Base-by-base conservation (phyloP, 2,797 vertebrate species). In the Oceanodroma leucorhoa region DNA sequence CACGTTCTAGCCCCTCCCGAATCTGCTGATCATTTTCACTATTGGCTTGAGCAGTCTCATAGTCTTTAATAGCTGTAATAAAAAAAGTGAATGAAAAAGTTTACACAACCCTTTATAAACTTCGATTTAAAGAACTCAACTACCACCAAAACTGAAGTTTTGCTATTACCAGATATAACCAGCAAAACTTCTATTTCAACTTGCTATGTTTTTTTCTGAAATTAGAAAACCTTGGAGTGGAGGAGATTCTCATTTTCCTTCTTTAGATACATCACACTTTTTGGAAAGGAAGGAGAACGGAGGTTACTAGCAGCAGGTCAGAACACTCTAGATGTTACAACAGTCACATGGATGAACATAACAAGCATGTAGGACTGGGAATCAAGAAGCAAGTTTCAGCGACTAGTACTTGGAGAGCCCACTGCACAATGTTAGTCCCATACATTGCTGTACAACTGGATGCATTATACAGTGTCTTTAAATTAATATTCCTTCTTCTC, bases 11-110 rank as follows among this genome's bases (percentile, higher is more conserved):
- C 32, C 98, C 99, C 98, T 99, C 99, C 86, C 98, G 99, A 90
- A 99, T 98, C 97, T 99, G 98, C 60, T 98, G 99, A 95, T 99
- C 99, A 50, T 99, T 99, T 94, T 99, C 99, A 53, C 97, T 99
- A 90, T 98, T 98, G 94, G 99, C 98, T 73, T 98, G 98, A 19
- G 99, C 99, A 8, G 97, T 98, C 97, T 99, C 99, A 26, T 99
- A 99, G 97, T 99, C 99, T 83, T 97, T 98, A 97, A 99, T 98
- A 87, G 99, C 99, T 99, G 98, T 65, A 58, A 50, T 75, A 8
- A 82, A 90, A 79, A 50, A 89, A 81, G 19, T 29, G 26, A 94
- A 73, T 15, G n/a, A 53, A 67, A 73, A 61, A 73, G 5, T 32
- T 88, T 27, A 91, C 3, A 61, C 11, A 51, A 54, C 30, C 34